Percentiles rank a stretch among this genome's conserved stretches.
phyloP scores from a whole-genome alignment of 1,140 invertebrate genomes.

The Ceratitis capitata region DNA sequence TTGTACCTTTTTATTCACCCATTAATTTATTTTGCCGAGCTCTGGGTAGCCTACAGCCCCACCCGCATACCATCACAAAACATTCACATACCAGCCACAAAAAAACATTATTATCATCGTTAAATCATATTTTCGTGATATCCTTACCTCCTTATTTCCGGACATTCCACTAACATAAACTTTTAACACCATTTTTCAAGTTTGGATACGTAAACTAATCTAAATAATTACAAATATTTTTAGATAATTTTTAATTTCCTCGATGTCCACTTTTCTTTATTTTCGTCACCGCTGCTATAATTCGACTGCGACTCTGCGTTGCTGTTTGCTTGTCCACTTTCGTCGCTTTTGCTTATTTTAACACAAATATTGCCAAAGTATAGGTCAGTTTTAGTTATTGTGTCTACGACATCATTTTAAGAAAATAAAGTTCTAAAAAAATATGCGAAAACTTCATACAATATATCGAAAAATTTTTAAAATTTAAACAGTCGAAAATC shows the following conservation, averaged over 20 bases:
- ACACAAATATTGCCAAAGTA: background rate
- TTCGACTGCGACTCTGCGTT: background rate
- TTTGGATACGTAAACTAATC: background rate
- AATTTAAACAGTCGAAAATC: too few relatives aligned
- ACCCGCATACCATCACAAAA: conserved; percentile 26
- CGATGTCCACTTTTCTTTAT: background rate
- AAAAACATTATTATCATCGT: background rate
- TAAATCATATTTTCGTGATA: background rate
- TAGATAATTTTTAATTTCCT: background rate
- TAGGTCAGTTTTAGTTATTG: too few relatives aligned
- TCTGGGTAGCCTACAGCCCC: background rate
- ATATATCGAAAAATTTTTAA: too few relatives aligned
- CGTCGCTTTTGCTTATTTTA: background rate
- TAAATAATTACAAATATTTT: conserved; percentile 1
- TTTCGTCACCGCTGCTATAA: background rate
- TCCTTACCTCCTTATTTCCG: conserved; percentile 86
- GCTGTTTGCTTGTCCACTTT: background rate
- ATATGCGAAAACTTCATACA: too few relatives aligned
- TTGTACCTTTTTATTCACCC: background rate
- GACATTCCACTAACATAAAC: conserved; percentile 90
- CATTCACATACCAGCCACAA: background rate
- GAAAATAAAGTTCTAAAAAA: too few relatives aligned
- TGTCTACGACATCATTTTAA: too few relatives aligned
- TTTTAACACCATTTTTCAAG: conserved; percentile 83
- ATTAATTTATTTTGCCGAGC: background rate